Base-by-base conservation (phyloP, 2,113 vertebrate species). In the Neogale vison region DNA sequence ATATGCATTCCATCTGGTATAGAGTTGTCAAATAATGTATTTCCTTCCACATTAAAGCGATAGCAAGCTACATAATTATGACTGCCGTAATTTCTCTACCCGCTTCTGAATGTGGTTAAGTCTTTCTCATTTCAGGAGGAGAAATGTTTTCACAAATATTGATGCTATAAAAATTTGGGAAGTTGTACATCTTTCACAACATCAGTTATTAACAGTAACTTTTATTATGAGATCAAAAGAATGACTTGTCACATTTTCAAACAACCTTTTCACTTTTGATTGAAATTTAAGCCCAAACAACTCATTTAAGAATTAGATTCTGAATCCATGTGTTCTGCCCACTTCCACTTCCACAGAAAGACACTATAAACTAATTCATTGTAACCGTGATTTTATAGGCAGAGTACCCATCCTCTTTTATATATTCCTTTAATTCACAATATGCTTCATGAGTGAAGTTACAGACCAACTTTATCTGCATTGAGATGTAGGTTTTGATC, bases 1-100 rank as follows among this genome's bases (percentile, higher is more conserved):
- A 57, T 77, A 77, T 94, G 42, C 36, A 79, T 52, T 97, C 80
- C 87, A 94, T 96, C 95, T 95, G 84, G 29, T 86, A 59, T 13
- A 65, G 31, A 55, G 3, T 79, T 96, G 42, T 67, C 82, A 97
- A 97, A 93, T 80, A 55, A 96, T 13, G 65, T 76, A 71, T 74
- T 93, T 94, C 6, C 45, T 81, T 89, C 42, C 82, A 77, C n/a
- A 86, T 52, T 95, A 47, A 95, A 94, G 11, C 86, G 59, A 86
- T 15, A 90, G 26, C 36, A 92, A 88, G 18, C 36, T 59, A 45
- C 36, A 63, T 67, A 94, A 90, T 94, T 96, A 57, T 82, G 21
- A 72, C 47, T 39, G 81, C 10, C 65, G 67, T 1, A 89, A 4
- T 13, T 92, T 97, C 74, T 65, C 20, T 79, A 50, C 57, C 45